phyloP scores from a whole-genome alignment of 2,113 vertebrate species.

The Myotis lucifugus region DNA sequence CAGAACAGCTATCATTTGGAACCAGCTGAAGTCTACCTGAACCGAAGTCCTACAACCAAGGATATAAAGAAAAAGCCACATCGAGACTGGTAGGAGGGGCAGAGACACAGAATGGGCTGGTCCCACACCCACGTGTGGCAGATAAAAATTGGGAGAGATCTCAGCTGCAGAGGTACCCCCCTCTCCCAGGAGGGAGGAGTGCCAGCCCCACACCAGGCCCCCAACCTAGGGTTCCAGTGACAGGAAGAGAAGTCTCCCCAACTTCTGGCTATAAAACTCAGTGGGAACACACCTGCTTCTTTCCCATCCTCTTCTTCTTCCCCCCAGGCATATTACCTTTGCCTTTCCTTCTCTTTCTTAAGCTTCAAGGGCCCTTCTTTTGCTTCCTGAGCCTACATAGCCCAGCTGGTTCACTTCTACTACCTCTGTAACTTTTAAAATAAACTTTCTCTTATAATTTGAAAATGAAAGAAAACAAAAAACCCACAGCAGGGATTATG shows the following conservation, averaged over 20 bases:
- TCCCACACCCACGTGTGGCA: neutral
- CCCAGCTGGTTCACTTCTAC: neutral
- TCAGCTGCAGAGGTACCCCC: neutral
- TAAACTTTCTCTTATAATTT: neutral
- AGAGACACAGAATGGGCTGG: neutral
- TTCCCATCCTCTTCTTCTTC: neutral
- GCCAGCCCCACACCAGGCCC: neutral
- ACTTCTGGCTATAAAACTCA: neutral
- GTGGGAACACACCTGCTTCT: neutral
- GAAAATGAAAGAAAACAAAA: neutral
- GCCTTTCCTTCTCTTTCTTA: neutral
- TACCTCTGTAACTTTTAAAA: neutral
- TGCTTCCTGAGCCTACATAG: neutral
- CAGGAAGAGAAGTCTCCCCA: neutral
- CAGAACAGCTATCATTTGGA: no score
- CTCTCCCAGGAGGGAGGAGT: neutral
- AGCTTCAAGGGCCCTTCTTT: neutral
- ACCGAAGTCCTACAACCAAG: no score
- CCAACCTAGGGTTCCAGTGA: neutral
- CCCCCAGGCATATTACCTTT: neutral
- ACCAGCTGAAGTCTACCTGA: no score
- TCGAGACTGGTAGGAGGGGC: neutral
- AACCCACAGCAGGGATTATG: neutral
- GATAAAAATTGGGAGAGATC: neutral
- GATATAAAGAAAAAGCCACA: no score